Conservation (phyloP, 2,797 vertebrate genomes). For the Gymnoscopelus microlampas region DNA sequence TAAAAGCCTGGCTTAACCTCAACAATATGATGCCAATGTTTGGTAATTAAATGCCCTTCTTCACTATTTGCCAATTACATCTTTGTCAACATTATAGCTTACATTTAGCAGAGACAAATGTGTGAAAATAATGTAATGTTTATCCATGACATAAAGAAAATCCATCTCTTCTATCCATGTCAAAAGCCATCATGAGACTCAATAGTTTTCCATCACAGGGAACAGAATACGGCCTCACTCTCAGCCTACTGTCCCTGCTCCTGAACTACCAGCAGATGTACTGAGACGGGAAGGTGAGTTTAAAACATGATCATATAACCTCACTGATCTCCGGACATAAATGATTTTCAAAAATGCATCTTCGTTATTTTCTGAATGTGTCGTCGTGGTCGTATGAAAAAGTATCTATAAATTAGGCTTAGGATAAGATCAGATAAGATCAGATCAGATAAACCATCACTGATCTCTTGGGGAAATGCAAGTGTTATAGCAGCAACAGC, state of each 20-base stretch:
- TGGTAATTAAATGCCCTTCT: slow-evolving; percentile 58
- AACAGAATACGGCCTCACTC: slow-evolving; percentile 76
- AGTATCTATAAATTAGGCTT: too few species aligned
- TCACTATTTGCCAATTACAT: background rate
- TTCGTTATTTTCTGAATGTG: too few species aligned
- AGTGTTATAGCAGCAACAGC: too few species aligned
- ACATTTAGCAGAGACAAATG: too few species aligned
- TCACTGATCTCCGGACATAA: too few species aligned
- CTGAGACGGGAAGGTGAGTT: slow-evolving; percentile 76
- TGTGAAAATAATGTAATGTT: too few species aligned
- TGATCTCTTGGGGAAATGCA: too few species aligned
- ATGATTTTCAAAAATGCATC: too few species aligned
- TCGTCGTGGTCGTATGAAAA: too few species aligned
- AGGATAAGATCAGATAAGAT: too few species aligned
- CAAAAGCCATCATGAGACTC: background rate
- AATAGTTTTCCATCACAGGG: slow-evolving; percentile 55
- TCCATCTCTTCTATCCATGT: background rate
- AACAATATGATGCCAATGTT: slow-evolving; percentile 80
- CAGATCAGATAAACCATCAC: too few species aligned
- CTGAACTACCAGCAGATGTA: slow-evolving; percentile 68
- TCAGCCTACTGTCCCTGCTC: slow-evolving; percentile 51
- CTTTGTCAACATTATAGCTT: too few species aligned
- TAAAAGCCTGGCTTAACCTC: slow-evolving; percentile 83
- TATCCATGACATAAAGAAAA: background rate
- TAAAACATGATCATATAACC: slow-evolving; percentile 11